These are phyloP conservation scores for Pterostichus madidus DNA, from an alignment of 2,888 invertebrate genomes.

Conservation along the genomic window DNA sequence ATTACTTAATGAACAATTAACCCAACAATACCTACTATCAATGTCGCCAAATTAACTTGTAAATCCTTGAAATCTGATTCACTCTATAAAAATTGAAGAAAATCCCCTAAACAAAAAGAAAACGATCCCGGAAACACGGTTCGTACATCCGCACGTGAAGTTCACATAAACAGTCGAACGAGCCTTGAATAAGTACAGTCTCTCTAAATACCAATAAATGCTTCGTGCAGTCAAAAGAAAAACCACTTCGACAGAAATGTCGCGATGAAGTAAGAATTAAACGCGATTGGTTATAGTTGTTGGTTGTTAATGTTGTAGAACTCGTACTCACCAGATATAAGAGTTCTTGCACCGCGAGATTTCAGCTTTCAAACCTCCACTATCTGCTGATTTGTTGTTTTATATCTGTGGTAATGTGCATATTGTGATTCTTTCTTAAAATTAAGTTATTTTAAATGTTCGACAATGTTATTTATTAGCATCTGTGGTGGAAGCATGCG, in stretches of 20 bases:
- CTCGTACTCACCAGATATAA: conserved; percentile 12
- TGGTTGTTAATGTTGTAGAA: conserved; percentile 23
- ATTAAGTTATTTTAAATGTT: too few species aligned
- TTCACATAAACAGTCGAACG: background rate
- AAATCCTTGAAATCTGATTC: conserved; percentile 41
- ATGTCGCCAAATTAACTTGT: background rate
- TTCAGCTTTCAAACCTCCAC: conserved; percentile 9
- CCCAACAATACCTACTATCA: too few species aligned
- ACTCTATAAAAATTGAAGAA: conserved; percentile 2
- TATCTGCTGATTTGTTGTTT: conserved; percentile 12
- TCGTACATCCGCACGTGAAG: conserved; percentile 10
- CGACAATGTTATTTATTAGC: too few species aligned
- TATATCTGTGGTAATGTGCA: background rate
- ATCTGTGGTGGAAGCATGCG: too few species aligned
- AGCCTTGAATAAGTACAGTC: conserved; percentile 35
- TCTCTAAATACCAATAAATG: conserved; percentile 33
- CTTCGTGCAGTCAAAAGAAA: conserved; percentile 15
- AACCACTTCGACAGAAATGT: background rate
- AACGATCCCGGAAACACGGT: conserved; percentile 21
- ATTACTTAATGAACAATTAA: too few species aligned
- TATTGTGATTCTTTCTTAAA: too few species aligned
- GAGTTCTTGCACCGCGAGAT: conserved; percentile 1
- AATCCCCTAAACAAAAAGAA: conserved; percentile 30
- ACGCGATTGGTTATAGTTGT: conserved; percentile 23
- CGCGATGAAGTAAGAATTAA: conserved; percentile 38